Evolutionary conservation across 2,113 vertebrate genomes (phyloP).

Genomic region (Lagenorhynchus albirostris): DNA sequence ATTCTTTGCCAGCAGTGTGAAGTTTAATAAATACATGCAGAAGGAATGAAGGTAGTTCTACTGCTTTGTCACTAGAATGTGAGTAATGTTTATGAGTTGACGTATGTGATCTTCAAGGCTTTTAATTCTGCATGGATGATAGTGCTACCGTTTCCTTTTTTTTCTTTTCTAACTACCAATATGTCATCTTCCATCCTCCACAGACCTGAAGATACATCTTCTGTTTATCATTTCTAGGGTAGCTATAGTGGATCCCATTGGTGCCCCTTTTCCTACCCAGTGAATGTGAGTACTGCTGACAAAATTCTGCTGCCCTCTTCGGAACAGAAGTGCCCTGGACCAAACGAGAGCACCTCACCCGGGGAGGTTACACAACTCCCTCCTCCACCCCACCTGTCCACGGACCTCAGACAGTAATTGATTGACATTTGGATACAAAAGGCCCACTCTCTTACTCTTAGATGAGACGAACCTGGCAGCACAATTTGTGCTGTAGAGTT

Average conservation of each 20-base stretch:
- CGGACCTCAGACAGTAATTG: background rate
- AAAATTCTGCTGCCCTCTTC: background rate
- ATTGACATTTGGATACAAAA: background rate
- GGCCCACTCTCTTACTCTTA: background rate
- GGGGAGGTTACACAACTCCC: background rate
- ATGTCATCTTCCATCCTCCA: background rate
- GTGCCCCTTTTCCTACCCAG: background rate
- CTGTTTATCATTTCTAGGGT: background rate
- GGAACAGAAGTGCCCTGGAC: background rate
- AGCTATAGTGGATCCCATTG: background rate
- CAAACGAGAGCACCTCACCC: background rate
- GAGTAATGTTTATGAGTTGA: background rate
- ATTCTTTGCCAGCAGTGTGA: background rate
- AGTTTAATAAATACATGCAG: background rate
- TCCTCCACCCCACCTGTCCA: too few species aligned
- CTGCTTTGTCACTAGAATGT: background rate
- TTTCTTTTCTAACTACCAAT: background rate
- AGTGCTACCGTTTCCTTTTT: background rate
- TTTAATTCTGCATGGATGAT: background rate
- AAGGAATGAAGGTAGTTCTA: background rate
- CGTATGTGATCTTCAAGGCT: background rate
- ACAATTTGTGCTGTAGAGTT: background rate
- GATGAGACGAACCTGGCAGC: background rate
- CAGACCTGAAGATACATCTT: background rate
- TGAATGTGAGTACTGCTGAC: background rate